Base-by-base conservation (phyloP, 2,113 vertebrate genomes). In the Macquaria australasica region DNA sequence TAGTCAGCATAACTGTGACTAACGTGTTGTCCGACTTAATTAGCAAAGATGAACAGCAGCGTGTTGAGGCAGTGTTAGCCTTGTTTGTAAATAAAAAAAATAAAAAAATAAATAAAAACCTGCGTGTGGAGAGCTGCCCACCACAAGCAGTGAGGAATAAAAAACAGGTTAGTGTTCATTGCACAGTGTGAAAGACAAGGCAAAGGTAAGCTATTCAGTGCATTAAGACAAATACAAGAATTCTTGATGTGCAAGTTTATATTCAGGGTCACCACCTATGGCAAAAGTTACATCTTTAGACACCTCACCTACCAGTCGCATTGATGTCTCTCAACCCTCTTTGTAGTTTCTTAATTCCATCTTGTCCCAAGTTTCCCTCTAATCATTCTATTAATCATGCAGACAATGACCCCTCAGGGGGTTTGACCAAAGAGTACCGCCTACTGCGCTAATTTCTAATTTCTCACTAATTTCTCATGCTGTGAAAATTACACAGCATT, bases 21-120 rank as follows among this genome's bases (percentile, higher is more conserved):
- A 95, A 91, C 91, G 20, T 58, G 78, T 91, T 94, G 92, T 93
- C 91, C 28, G 79, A 88, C 88, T 92, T 93, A 94, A 94, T 94
- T 95, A 94, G 89, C 75, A 55, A 88, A 92, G 93, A 94, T 88
- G 88, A 92, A 95, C 89, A 83, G 86, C 85, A 4, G 81, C 34
- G 71, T 64, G 81, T 81, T 86, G 78, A 83, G 48, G 74, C 79
- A 70, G 87, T 66, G 76, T 84, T 82, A 83, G 83, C 60, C 45
- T 81, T 88, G 93, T 94, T 94, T 92, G 82, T 75, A 84, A 45
- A 34, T 34, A 4, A 4, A 34, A 34, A 34, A 34, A 31, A 31
- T 31, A 2, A 31, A 34, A 34, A 34, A 31, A 31, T 31, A 2
- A 31, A 34, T 3, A 34, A 79, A 73, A 58, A 69, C 15, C 18